Conservation (phyloP, 1,140 invertebrate genomes). For the Aphidius ervi region DNA sequence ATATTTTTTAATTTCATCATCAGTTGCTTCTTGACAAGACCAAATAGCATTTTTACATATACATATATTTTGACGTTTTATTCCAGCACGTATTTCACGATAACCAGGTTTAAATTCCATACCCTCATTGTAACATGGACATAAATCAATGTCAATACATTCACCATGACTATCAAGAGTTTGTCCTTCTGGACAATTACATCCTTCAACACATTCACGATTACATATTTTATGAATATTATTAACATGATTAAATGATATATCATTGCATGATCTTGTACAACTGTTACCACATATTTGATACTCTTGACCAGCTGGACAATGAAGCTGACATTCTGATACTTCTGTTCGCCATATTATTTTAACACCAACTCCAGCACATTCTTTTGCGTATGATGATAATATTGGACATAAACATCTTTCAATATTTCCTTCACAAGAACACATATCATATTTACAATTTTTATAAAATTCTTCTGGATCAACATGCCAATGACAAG, state of each 20-base stretch:
- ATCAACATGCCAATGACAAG: conserved; percentile 77
- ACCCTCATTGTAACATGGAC: conserved; percentile 71
- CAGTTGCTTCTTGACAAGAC: conserved; percentile 65
- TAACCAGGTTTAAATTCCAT: conserved; percentile 71
- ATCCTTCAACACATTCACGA: conserved; percentile 78
- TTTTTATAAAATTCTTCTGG: conserved; percentile 72
- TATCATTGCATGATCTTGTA: conserved; percentile 43
- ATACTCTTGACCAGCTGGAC: conserved; percentile 73
- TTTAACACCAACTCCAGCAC: conserved; percentile 65
- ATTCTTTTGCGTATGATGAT: conserved; percentile 75
- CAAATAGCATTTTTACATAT: conserved; percentile 68
- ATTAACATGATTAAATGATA: conserved; percentile 29
- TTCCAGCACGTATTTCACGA: conserved; percentile 65
- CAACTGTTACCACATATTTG: conserved; percentile 63
- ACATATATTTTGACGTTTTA: conserved; percentile 65
- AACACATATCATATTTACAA: conserved; percentile 84
- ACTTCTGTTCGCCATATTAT: conserved; percentile 75
- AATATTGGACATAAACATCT: conserved; percentile 78
- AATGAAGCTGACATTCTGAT: conserved; percentile 73
- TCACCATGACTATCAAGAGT: conserved; percentile 66
- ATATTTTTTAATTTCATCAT: conserved; percentile 60
- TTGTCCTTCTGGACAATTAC: conserved; percentile 76
- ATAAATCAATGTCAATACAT: conserved; percentile 72
- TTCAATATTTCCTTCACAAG: conserved; percentile 63
- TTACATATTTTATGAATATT: conserved; percentile 45